Evolutionary conservation across 2,113 vertebrate genomes (phyloP), one percentile per base, ranked within the genome.

Genomic region (Rhinolophus ferrumequinum): DNA sequence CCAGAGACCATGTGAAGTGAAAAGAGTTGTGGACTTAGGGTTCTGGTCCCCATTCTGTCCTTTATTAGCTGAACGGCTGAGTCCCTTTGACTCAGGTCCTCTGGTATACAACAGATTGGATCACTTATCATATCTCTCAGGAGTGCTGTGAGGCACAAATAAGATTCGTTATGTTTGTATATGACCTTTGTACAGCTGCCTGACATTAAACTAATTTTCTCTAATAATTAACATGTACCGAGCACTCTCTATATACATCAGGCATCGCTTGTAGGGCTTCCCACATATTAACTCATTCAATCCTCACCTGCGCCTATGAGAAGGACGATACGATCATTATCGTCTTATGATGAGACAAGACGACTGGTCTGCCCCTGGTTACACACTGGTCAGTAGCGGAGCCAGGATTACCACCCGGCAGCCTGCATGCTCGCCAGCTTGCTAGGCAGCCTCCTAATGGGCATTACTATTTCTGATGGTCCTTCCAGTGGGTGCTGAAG

Each of bases 391-490:
- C 33, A 12, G 62, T 18, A 8, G 38, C 80, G 72, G 64, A 69
- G 80, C 50, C 33, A 12, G 38, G 22, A 1, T 28, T 8, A 44
- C 15, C 38, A 14, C 24, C 60, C 26, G 52, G 35, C 41, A 67
- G 85, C 9, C 75, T 3, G 12, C 3, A 0, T 56, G 52, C 62
- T 56, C 1, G 0, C 15, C 4, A 6, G 1, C 70, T 12, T 3
- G 3, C 0, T 0, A 16, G 35, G 18, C 41, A 35, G 54, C 90
- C 35, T 85, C 30, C 19, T n/a, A 3, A 1, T 8, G 30, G 70
- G 15, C 3, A 5, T 3, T 12, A 14, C 62, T 6, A 3, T 56
- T 52, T 26, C 41, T 14, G 19, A 14, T 22, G 21, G 11, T 18
- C 92, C 24, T 62, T 21, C 69, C n/a, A 6, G 2, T 7, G 50